Evolutionary conservation across 1,140 invertebrate genomes (phyloP).

Genomic region (Oryctes rhinoceros): DNA sequence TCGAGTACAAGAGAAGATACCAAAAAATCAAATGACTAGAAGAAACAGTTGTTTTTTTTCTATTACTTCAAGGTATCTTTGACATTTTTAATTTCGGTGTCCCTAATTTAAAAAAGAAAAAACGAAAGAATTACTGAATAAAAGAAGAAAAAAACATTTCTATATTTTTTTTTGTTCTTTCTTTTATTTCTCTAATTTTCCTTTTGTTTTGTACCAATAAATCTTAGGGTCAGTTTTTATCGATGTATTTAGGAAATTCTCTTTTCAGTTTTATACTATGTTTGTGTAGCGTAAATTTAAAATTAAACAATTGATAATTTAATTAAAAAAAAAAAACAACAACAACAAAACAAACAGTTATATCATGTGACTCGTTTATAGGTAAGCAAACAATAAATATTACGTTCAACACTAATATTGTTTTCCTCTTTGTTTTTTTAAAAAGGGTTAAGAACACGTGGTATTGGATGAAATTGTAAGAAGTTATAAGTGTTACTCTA

Average conservation of each 20-base stretch:
- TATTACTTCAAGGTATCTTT: no score
- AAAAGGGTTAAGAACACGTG: conserved; percentile 60
- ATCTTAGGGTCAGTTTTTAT: conserved; percentile 7
- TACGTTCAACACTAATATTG: conserved; percentile 57
- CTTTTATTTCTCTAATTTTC: not conserved
- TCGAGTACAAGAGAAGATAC: no score
- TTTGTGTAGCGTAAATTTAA: conserved; percentile 4
- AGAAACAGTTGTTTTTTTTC: no score
- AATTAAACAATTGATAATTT: not conserved
- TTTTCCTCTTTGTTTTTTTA: conserved; percentile 55
- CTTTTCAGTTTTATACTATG: not conserved
- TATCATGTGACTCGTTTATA: conserved; percentile 43
- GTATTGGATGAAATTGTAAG: conserved; percentile 58
- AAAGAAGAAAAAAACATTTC: not conserved
- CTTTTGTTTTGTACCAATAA: not conserved
- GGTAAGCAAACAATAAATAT: conserved; percentile 55
- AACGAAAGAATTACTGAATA: not conserved
- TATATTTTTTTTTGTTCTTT: not conserved
- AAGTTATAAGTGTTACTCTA: conserved; percentile 50
- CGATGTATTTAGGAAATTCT: not conserved
- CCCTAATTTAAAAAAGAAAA: not conserved
- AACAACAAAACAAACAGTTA: not conserved
- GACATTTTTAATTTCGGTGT: no score
- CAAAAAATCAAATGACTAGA: no score
- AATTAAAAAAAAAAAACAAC: not conserved